Percentiles rank a stretch among this genome's conserved stretches.
Evolutionary conservation across 2,888 invertebrate species (phyloP).

Genomic region (Listrodromus nycthemerus): DNA sequence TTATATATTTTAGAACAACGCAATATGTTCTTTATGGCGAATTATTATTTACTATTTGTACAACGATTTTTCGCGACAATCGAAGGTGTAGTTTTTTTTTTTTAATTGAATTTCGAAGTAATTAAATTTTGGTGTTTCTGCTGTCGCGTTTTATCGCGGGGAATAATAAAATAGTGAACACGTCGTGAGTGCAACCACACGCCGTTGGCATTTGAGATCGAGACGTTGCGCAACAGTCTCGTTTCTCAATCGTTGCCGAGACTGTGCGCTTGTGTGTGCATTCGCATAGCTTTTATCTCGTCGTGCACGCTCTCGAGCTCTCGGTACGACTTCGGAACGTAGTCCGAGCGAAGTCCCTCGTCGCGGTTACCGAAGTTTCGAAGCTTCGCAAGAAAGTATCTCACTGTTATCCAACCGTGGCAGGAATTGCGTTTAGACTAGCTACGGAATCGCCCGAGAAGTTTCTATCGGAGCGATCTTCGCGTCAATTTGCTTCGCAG

Average conservation of each 20-base stretch:
- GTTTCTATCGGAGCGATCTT: conserved; percentile 45
- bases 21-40: too few relatives aligned
- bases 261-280: neutral
- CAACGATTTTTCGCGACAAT: too few relatives aligned
- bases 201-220: conserved; percentile 68
- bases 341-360: conserved; percentile 24
- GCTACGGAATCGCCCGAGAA: neutral
- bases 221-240: conserved; percentile 65
- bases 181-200: conserved; percentile 51
- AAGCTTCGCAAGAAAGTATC: neutral
- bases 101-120: neutral
- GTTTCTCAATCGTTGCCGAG: neutral
- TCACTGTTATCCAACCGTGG: neutral
- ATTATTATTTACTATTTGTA: too few relatives aligned
- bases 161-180: conserved; percentile 32
- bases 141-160: neutral
- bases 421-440: neutral
- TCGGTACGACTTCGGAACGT: neutral
- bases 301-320: conserved; percentile 4
- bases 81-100: neutral
- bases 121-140: neutral
- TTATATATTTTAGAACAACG: too few relatives aligned
- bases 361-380: conserved; percentile 35
- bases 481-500: conserved; percentile 54
- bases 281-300: conserved; percentile 9